A percentile compares a stretch with the other conserved stretches of the same genome.
phyloP scores from a whole-genome alignment of 2,113 vertebrate species.

The Xenus cinereus region DNA sequence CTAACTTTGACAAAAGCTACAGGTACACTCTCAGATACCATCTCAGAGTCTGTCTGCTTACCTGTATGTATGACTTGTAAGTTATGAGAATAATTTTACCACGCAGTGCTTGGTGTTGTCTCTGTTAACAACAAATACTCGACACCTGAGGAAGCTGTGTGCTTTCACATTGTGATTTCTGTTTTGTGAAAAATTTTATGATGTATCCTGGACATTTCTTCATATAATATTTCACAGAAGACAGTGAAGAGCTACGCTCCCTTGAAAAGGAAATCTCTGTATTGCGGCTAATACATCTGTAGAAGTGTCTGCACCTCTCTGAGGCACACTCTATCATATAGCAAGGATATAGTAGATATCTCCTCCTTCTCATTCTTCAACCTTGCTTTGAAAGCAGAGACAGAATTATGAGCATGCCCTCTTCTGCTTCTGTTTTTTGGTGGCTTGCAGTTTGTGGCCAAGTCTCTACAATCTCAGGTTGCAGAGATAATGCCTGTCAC shows the following conservation, averaged over 20 bases:
- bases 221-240: neutral
- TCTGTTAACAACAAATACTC: neutral
- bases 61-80: neutral
- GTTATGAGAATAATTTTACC: neutral
- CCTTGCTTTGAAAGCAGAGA: neutral
- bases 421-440: neutral
- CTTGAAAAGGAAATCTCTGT: neutral
- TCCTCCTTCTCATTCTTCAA: neutral
- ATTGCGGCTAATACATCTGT: neutral
- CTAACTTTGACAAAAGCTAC: neutral
- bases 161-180: neutral
- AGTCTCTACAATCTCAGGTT: neutral
- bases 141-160: neutral
- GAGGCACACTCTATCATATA: neutral
- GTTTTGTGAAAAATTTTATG: neutral
- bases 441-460: neutral
- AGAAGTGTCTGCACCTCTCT: neutral
- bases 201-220: neutral
- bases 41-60: neutral
- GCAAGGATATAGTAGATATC: neutral
- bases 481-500: neutral
- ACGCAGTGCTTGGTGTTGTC: neutral
- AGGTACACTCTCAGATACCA: neutral
- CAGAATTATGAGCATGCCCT: neutral
- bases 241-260: neutral